These are phyloP conservation scores for Caenorhabditis zanzibari DNA, from an alignment of 2,888 invertebrate genomes.

Conservation along the genomic window DNA sequence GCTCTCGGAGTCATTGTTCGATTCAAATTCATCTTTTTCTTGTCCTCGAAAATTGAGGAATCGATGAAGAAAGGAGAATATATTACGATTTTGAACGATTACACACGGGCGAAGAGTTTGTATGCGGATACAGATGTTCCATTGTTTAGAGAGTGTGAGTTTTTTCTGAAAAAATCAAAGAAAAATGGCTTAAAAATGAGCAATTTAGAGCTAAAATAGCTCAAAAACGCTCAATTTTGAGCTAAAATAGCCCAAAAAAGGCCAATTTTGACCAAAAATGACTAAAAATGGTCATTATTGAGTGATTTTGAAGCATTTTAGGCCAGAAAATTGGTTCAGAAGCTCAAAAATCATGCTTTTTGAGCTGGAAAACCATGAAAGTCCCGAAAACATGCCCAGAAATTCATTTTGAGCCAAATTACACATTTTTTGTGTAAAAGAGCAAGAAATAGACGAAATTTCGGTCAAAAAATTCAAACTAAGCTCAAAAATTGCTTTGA, in stretches of 20 bases:
- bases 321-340: background rate
- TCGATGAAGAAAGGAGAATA: conserved; percentile 96
- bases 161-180: background rate
- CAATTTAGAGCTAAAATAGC: background rate
- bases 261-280: background rate
- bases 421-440: too few species aligned
- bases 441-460: too few species aligned
- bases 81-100: conserved; percentile 97
- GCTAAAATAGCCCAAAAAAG: background rate
- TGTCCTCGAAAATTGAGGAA: conserved; percentile 94
- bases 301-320: too few species aligned
- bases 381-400: too few species aligned
- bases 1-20: conserved; percentile 94
- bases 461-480: too few species aligned
- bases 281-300: background rate
- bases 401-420: too few species aligned
- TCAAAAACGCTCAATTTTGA: background rate
- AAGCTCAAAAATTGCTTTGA: background rate
- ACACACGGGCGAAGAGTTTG: conserved; percentile 94
- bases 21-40: conserved; percentile 95
- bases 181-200: background rate
- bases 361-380: too few species aligned
- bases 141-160: conserved; percentile 82
- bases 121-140: conserved; percentile 89
- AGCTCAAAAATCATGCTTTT: background rate